These are phyloP conservation scores for Pocillopora grandis DNA, from an alignment of 92 coral and sea anemone species.

Conservation along the genomic window DNA sequence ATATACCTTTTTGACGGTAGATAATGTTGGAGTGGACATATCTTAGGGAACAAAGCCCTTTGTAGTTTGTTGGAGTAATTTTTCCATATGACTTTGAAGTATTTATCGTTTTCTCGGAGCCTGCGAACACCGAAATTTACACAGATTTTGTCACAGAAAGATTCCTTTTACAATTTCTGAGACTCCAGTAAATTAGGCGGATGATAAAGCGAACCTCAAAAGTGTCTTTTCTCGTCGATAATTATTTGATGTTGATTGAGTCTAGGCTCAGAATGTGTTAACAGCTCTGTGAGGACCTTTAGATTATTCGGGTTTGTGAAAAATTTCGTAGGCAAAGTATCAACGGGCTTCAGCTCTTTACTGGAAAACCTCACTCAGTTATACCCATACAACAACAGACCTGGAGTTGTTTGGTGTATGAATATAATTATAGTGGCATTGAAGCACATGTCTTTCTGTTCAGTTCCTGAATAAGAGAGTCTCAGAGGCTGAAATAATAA, in stretches of 20 bases:
- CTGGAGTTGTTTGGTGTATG: neutral
- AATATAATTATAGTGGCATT: neutral
- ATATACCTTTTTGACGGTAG: conserved; percentile 6
- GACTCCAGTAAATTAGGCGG: too few species aligned
- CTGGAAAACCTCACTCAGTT: neutral
- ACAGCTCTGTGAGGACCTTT: neutral
- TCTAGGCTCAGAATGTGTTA: neutral
- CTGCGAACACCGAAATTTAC: neutral
- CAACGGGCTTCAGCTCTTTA: neutral
- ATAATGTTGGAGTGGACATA: neutral
- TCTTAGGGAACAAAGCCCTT: neutral
- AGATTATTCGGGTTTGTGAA: neutral
- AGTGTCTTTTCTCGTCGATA: neutral
- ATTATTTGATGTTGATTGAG: neutral
- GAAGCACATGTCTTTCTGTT: too few species aligned
- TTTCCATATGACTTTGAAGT: neutral
- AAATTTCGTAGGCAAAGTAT: neutral
- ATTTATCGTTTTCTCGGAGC: neutral
- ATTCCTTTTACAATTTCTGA: too few species aligned
- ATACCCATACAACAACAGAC: neutral
- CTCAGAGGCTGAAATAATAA: too few species aligned
- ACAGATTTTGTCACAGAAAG: neutral
- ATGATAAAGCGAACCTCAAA: too few species aligned
- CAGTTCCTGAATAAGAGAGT: too few species aligned
- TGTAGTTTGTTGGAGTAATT: neutral